These are phyloP conservation scores for Eonycteris spelaea DNA, from an alignment of 2,113 vertebrate genomes.

Conservation along the genomic window DNA sequence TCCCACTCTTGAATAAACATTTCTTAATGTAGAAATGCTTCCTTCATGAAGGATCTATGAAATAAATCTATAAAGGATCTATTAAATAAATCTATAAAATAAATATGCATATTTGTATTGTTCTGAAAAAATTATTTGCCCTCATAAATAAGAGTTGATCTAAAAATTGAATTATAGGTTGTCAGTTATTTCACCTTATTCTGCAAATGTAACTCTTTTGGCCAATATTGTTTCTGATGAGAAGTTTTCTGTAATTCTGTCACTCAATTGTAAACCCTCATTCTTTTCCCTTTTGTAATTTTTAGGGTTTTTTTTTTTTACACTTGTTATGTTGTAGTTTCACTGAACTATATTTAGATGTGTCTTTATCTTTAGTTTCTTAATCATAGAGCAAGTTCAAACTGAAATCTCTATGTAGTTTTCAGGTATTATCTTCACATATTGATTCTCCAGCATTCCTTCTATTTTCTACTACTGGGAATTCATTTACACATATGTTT, in stretches of 20 bases:
- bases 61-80: too few species aligned
- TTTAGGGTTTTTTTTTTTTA: neutral
- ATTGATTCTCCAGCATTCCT: neutral
- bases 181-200: neutral
- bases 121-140: neutral
- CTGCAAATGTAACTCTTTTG: neutral
- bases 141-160: neutral
- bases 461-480: neutral
- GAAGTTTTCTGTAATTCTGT: neutral
- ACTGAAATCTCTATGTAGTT: neutral
- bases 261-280: neutral
- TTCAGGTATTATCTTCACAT: neutral
- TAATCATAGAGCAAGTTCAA: neutral
- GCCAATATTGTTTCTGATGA: neutral
- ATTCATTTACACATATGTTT: neutral
- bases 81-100: neutral
- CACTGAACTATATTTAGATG: neutral
- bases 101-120: neutral
- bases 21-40: neutral
- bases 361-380: conserved; percentile 25
- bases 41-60: neutral
- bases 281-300: neutral
- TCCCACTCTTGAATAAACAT: neutral
- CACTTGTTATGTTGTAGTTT: neutral
- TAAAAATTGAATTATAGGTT: neutral